Conservation (phyloP, 2,888 invertebrate species). For the Rosalia funebris region DNA sequence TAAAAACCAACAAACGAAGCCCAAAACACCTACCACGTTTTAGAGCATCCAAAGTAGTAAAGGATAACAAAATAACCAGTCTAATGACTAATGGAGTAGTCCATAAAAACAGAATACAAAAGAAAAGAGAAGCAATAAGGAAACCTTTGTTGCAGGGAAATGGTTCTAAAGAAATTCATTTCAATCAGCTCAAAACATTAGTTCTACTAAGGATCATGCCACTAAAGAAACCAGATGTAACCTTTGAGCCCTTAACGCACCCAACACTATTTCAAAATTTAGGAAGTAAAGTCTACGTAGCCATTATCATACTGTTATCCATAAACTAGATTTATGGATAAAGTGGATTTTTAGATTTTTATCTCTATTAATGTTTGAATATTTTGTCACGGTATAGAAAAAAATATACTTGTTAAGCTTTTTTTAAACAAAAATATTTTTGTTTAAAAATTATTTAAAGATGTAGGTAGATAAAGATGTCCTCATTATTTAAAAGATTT, state of each 20-base stretch:
- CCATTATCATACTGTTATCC: not conserved
- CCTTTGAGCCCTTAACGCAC: not conserved
- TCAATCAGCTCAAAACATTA: not conserved
- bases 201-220: not conserved
- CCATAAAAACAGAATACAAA: not conserved
- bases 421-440: no score
- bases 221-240: not conserved
- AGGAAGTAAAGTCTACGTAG: not conserved
- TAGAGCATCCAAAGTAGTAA: not conserved
- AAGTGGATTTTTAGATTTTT: no score
- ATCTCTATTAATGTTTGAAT: no score
- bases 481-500: no score
- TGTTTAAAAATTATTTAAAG: no score
- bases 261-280: not conserved
- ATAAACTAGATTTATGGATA: conserved; percentile 1
- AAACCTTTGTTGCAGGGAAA: not conserved
- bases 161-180: not conserved
- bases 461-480: no score
- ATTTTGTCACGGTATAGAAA: no score
- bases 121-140: not conserved
- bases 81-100: not conserved
- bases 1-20: not conserved
- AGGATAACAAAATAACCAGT: not conserved
- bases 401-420: no score
- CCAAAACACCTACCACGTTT: not conserved